A percentile compares a stretch with the other conserved stretches of the same genome.
Conservation (phyloP, 2,888 invertebrate genomes). For the Ennomos quercinarius region DNA sequence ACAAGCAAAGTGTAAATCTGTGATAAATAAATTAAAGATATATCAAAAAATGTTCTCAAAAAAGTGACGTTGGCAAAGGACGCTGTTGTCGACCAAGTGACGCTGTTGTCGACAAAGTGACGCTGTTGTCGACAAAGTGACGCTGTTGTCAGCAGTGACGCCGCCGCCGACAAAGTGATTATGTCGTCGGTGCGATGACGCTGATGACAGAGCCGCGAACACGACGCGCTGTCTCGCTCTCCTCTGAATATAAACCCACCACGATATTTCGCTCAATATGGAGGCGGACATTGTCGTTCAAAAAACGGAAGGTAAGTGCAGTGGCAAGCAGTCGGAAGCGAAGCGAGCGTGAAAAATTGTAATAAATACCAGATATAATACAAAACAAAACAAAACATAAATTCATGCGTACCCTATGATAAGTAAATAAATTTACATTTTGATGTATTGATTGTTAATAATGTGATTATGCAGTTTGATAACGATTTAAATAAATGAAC, state of each 20-base stretch:
- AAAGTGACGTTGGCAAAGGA: slow-evolving; percentile 4
- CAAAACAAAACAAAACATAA: too few species aligned
- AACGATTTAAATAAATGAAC: too few species aligned
- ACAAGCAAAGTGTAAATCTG: background rate
- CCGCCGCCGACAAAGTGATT: slow-evolving; percentile 28
- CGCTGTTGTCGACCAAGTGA: background rate
- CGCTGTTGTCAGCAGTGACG: background rate
- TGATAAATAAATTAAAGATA: too few species aligned
- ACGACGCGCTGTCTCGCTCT: slow-evolving; percentile 44
- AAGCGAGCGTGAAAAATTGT: slow-evolving; percentile 23
- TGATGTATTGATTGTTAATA: too few species aligned
- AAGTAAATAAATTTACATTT: too few species aligned
- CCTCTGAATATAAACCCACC: slow-evolving; percentile 60
- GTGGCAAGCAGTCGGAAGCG: too few species aligned
- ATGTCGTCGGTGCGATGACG: slow-evolving; percentile 63
- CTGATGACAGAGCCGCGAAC: slow-evolving; percentile 74
- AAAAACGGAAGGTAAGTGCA: slow-evolving; percentile 72
- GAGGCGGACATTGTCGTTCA: slow-evolving; percentile 73
- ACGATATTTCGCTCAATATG: slow-evolving; percentile 72
- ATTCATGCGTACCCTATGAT: too few species aligned
- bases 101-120: slow-evolving; percentile 9
- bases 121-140: background rate
- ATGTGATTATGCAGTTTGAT: too few species aligned
- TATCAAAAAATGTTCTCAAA: background rate
- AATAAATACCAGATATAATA: background rate